A percentile compares a stretch with the other conserved stretches of the same genome.
Conservation (phyloP, 2,888 invertebrate species). For the Drosophila subsilvestris region DNA sequence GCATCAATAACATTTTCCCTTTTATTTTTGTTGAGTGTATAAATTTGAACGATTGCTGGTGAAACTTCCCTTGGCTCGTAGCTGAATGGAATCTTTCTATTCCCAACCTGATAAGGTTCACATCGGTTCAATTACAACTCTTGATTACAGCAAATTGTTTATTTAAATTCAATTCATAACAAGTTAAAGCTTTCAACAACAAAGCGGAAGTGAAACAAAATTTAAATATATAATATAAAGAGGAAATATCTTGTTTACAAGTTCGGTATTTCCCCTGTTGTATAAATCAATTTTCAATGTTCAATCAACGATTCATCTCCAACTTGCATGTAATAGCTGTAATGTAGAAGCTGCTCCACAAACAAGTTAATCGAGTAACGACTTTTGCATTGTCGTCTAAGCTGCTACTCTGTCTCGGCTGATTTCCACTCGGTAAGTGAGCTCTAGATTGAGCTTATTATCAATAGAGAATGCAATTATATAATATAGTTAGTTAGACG, state of each 20-base stretch:
- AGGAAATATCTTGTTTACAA: constrained; percentile 2
- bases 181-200: neutral
- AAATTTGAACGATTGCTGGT: neutral
- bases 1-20: neutral
- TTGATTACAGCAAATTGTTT: neutral
- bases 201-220: neutral
- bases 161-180: neutral
- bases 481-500: constrained; percentile 9
- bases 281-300: neutral
- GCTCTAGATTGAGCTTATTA: constrained; percentile 26
- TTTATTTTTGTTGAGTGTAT: neutral
- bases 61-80: neutral
- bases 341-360: constrained; percentile 31
- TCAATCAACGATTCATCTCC: too few relatives aligned
- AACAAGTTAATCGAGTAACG: constrained; percentile 39
- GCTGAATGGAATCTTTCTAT: neutral
- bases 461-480: constrained; percentile 5
- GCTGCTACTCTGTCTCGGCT: constrained; percentile 8
- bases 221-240: too few relatives aligned
- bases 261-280: neutral
- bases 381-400: constrained; percentile 28
- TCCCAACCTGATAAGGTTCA: neutral
- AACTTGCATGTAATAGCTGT: neutral
- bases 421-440: constrained; percentile 18
- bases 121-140: neutral